phyloP scores from a whole-genome alignment of 2,113 vertebrate genomes.

The Leucoraja erinaceus region DNA sequence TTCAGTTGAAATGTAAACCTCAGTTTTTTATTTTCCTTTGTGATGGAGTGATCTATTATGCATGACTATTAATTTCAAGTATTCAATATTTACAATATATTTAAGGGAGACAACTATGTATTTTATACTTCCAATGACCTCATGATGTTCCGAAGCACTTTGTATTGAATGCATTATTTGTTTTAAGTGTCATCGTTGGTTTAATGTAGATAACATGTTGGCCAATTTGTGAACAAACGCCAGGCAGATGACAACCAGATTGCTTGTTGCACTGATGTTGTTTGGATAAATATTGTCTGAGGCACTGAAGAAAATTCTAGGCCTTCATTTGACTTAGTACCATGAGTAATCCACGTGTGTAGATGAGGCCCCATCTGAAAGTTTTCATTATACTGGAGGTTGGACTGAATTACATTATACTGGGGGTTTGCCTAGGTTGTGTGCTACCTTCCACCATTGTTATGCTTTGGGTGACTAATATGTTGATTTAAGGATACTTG shows the following conservation, averaged over 20 bases:
- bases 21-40: neutral
- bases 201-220: neutral
- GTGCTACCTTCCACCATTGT: neutral
- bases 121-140: neutral
- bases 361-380: neutral
- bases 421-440: neutral
- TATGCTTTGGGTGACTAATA: no score
- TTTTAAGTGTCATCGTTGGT: neutral
- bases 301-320: neutral
- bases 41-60: neutral
- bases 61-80: neutral
- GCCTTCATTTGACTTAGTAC: no score
- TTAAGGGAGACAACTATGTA: neutral
- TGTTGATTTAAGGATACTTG: neutral
- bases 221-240: neutral
- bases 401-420: neutral
- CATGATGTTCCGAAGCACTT: neutral
- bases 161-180: neutral
- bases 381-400: neutral
- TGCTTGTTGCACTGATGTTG: neutral
- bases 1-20: conserved; percentile 13
- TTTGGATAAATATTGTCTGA: neutral
- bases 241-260: neutral
- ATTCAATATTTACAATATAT: neutral
- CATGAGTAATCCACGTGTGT: neutral